Conservation (phyloP, 2,888 invertebrate genomes). For the Pyrgus malvae region DNA sequence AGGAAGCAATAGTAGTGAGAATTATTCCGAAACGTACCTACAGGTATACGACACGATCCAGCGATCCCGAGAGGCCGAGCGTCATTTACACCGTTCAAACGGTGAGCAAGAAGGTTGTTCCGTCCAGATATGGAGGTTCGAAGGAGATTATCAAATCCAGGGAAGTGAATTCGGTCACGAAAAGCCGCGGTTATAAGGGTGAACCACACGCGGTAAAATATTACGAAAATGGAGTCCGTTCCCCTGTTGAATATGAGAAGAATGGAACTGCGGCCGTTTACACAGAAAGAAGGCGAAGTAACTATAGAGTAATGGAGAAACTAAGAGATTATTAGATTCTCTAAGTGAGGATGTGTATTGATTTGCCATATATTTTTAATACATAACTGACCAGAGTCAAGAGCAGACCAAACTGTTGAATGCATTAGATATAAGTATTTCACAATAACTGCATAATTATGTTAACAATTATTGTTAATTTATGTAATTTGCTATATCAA, state of each 20-base stretch:
- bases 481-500: constrained; percentile 56
- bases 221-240: constrained; percentile 76
- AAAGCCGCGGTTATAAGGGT: constrained; percentile 82
- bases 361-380: constrained; percentile 42
- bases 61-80: constrained; percentile 85
- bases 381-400: constrained; percentile 59
- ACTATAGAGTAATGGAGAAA: constrained; percentile 73
- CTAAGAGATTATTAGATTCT: constrained; percentile 70
- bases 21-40: constrained; percentile 88
- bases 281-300: constrained; percentile 69
- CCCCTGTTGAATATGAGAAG: constrained; percentile 61
- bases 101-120: constrained; percentile 85
- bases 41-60: constrained; percentile 85
- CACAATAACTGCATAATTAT: constrained; percentile 54
- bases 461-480: constrained; percentile 57
- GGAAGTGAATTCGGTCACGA: constrained; percentile 86
- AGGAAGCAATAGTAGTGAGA: constrained; percentile 86
- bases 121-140: constrained; percentile 83
- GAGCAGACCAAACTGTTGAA: constrained; percentile 66
- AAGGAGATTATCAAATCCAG: constrained; percentile 87
- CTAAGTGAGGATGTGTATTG: constrained; percentile 16
- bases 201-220: constrained; percentile 74
- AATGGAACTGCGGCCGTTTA: constrained; percentile 58
- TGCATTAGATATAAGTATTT: constrained; percentile 57
- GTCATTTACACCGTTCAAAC: constrained; percentile 87